Evolutionary conservation across 2,113 vertebrate genomes (phyloP).

Genomic region (Phrynosoma platyrhinos): DNA sequence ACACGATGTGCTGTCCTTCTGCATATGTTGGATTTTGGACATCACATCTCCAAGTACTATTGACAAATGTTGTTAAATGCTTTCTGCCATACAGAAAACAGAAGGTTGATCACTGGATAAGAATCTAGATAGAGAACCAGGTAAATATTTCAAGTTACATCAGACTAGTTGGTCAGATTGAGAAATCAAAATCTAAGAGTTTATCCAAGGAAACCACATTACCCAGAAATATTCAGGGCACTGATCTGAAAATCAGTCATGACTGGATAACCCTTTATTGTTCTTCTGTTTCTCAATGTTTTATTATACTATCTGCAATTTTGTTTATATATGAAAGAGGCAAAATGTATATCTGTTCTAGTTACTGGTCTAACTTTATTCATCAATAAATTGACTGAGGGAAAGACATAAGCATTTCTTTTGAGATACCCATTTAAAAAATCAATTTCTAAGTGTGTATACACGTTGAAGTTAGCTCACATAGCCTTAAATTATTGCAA

Average conservation of each 20-base stretch:
- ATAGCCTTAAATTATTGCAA: constrained; percentile 5
- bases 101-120: no score
- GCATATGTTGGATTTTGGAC: no score
- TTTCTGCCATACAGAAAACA: no score
- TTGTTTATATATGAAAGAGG: background rate
- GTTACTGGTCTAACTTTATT: background rate
- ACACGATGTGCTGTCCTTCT: no score
- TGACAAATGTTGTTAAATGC: no score
- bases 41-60: no score
- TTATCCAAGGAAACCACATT: background rate
- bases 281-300: background rate
- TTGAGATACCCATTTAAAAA: background rate
- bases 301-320: background rate
- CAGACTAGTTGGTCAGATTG: background rate
- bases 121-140: no score
- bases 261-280: background rate
- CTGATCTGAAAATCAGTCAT: background rate
- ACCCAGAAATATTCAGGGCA: background rate
- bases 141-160: no score
- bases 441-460: background rate
- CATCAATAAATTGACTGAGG: background rate
- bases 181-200: background rate
- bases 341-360: background rate
- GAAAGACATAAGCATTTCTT: background rate
- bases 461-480: background rate